These are phyloP conservation scores for Caranx melampygus DNA, from an alignment of 2,113 vertebrate species.

Conservation along the genomic window DNA sequence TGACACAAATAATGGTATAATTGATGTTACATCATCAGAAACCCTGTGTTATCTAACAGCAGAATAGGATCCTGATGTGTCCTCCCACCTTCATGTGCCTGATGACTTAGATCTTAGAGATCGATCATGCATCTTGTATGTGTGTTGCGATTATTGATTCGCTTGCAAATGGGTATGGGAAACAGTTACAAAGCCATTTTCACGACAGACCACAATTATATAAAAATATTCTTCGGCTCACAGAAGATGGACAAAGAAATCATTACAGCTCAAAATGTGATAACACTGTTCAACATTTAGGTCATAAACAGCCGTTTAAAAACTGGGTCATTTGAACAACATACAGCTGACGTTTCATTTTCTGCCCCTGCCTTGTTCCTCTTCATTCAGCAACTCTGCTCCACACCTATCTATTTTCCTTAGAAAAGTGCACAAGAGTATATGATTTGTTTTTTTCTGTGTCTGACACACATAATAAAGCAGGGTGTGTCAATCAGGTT, in stretches of 20 bases:
- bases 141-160: background rate
- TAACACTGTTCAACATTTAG: background rate
- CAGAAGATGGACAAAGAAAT: background rate
- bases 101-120: constrained; percentile 11
- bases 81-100: background rate
- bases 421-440: background rate
- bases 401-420: background rate
- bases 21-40: constrained; percentile 35
- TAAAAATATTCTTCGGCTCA: background rate
- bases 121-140: background rate
- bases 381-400: background rate
- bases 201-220: background rate
- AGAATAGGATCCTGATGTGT: constrained; percentile 1
- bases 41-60: constrained; percentile 9
- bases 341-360: constrained; percentile 5
- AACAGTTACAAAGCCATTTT: no score
- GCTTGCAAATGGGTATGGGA: background rate
- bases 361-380: background rate
- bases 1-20: background rate
- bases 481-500: background rate
- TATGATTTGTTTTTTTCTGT: background rate
- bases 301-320: background rate
- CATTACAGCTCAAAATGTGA: background rate
- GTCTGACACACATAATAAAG: background rate
- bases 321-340: constrained; percentile 46